Evolutionary conservation across 2,888 invertebrate genomes (phyloP), one percentile per base, ranked within the genome.

Genomic region (Theodoxus fluviatilis): DNA sequence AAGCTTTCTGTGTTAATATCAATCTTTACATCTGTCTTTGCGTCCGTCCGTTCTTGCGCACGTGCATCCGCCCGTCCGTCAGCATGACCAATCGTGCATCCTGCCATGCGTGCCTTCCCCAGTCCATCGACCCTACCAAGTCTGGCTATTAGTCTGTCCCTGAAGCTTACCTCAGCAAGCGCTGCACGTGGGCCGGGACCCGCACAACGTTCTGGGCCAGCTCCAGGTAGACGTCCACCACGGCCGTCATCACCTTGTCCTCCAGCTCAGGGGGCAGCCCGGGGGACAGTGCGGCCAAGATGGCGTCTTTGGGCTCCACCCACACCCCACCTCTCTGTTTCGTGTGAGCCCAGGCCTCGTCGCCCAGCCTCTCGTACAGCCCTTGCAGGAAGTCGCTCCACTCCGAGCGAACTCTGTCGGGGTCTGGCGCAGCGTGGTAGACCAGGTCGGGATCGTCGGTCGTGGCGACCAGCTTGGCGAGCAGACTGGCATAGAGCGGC

Each of bases 361-460:
- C n/a, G n/a, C n/a, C n/a, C n/a, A n/a, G n/a, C n/a, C n/a, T n/a
- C n/a, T n/a, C n/a, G n/a, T n/a, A n/a, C n/a, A n/a, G n/a, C n/a
- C n/a, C n/a, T n/a, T n/a, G n/a, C n/a, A n/a, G n/a, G n/a, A n/a
- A n/a, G n/a, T n/a, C n/a, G n/a, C n/a, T n/a, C n/a, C n/a, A n/a
- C n/a, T n/a, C n/a, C n/a, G n/a, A n/a, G n/a, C n/a, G n/a, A n/a
- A n/a, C n/a, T n/a, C n/a, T n/a, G n/a, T n/a, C n/a, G n/a, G n/a
- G n/a, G n/a, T n/a, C n/a, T n/a, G n/a, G n/a, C n/a, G n/a, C n/a
- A n/a, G n/a, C n/a, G n/a, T n/a, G n/a, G 25, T 64, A 52, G 6
- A 18, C 59, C 1, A 71, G 73, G 25, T 71, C 38, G 15, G 61
- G 43, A 67, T 47, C 49, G 33, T 68, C 55, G 6, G 70, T 69